These are phyloP conservation scores for Dicyrtoma fusca DNA, from an alignment of 2,888 invertebrate genomes.

Conservation along the genomic window DNA sequence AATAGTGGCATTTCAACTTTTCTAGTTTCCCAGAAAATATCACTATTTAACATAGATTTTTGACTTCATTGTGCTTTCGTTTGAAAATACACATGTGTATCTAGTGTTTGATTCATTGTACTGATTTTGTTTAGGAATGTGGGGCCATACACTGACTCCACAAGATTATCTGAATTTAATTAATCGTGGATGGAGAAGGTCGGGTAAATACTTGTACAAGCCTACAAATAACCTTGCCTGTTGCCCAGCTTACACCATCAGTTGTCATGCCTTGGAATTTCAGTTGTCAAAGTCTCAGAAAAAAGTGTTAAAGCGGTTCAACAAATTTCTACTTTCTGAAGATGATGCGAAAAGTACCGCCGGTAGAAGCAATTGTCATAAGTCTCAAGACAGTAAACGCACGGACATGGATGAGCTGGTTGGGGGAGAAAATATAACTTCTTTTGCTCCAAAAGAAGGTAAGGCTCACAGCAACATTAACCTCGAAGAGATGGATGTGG, in stretches of 20 bases:
- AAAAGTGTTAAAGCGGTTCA: constrained; percentile 80
- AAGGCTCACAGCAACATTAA: background rate
- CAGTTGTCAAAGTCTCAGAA: constrained; percentile 88
- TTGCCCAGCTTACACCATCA: constrained; percentile 96
- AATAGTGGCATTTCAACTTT: background rate
- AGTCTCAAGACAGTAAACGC: background rate
- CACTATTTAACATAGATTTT: too few species aligned
- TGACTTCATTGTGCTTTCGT: too few species aligned
- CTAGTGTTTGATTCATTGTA: too few species aligned
- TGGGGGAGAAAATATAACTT: constrained; percentile 20
- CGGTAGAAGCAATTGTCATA: background rate
- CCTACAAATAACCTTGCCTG: constrained; percentile 86
- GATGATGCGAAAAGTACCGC: background rate
- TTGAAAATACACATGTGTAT: too few species aligned
- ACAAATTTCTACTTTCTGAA: constrained; percentile 30
- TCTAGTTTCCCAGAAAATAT: too few species aligned
- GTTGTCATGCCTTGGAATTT: constrained; percentile 80
- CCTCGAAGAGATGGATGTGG: background rate
- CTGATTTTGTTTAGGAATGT: constrained; percentile 89
- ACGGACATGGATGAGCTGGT: background rate
- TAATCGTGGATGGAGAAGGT: constrained; percentile 95
- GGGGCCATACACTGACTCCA: constrained; percentile 80
- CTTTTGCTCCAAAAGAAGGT: constrained; percentile 4
- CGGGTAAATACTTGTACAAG: constrained; percentile 95
- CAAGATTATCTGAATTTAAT: constrained; percentile 89